A percentile compares a stretch with the other conserved stretches of the same genome.
phyloP scores from a whole-genome alignment of 2,888 invertebrate species.

The Ethmia dodecea region DNA sequence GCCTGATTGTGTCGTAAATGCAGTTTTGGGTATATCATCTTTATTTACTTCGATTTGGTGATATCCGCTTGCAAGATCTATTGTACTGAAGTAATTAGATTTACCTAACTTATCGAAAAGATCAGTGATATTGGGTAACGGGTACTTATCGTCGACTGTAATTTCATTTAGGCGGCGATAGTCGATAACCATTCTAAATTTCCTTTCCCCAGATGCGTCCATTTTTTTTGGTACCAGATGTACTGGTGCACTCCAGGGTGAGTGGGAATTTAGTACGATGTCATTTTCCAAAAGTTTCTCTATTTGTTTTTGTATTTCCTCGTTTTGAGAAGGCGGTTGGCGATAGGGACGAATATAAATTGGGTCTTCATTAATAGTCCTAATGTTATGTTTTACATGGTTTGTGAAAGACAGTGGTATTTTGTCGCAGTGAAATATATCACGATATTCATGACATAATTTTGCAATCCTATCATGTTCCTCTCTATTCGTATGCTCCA shows the following conservation, averaged over 20 bases:
- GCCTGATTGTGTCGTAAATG: slow-evolving; percentile 15
- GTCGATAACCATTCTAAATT: slow-evolving; percentile 35
- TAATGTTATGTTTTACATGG: slow-evolving; percentile 30
- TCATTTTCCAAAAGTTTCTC: slow-evolving; percentile 25
- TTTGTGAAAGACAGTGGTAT: slow-evolving; percentile 23
- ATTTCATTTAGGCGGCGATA: slow-evolving; percentile 29
- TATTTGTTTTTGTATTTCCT: slow-evolving; percentile 28
- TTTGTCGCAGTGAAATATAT: slow-evolving; percentile 25
- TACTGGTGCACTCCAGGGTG: slow-evolving; percentile 13
- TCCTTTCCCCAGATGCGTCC: slow-evolving; percentile 21
- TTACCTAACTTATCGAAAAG: slow-evolving; percentile 4
- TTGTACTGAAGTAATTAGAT: slow-evolving; percentile 15
- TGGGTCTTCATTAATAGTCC: slow-evolving; percentile 21
- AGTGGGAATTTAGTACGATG: slow-evolving; percentile 25
- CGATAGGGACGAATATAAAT: slow-evolving; percentile 23
- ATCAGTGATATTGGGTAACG: slow-evolving; percentile 1
- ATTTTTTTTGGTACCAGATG: slow-evolving; percentile 19
- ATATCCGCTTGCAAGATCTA: slow-evolving; percentile 17
- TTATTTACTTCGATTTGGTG: slow-evolving; percentile 18
- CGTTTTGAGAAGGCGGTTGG: slow-evolving; percentile 21
- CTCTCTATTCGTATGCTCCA: slow-evolving; percentile 7
- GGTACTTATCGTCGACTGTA: slow-evolving; percentile 9
- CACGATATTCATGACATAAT: slow-evolving; percentile 18
- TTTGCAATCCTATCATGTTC: slow-evolving; percentile 5
- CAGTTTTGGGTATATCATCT: slow-evolving; percentile 15